Evolutionary conservation across 2,888 invertebrate genomes (phyloP), one percentile per base, ranked within the genome.

Genomic region (Heliconius cydno): DNA sequence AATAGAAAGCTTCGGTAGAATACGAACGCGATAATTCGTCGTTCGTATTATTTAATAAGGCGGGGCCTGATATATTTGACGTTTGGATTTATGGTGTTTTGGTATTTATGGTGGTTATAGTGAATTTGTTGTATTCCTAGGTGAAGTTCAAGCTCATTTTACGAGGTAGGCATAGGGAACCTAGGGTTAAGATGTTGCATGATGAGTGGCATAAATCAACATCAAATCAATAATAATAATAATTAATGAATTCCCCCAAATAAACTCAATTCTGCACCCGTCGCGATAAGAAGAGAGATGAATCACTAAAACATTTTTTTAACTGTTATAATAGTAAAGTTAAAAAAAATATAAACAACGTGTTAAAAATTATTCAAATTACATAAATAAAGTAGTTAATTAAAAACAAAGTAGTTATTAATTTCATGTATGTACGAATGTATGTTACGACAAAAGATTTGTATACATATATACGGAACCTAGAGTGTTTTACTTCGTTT

Each of bases 1-100:
- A 91, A 91, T 92, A 92, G 92, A 92, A 91, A 91, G 92, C 87
- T 78, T 68, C 63, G 67, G 79, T 73, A 77, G 77, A 81, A 82
- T 82, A 79, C 77, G 77, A 38, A 78, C 76, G 28, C 63, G 72
- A 77, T 81, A 76, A 67, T 78, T 60, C 66, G 71, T 77, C 73
- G 30, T 75, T 46, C 66, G 71, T 77, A 68, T 25, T 73, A 57
- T 79, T 72, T 78, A 74, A 77, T 75, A 66, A 68, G 57, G 78
- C 19, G 60, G 65, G 65, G 46, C 28, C 28, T 46, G 34, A 80
- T 76, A 46, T 73, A 70, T 77, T 57, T 75, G 46, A 75, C 75
- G 41, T 65, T 41, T 46, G 25, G 75, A 75, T 75, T 75, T 75
- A 75, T 75, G 4, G 13, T 19, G 41, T 34, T 38, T 68, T 38